A percentile compares a stretch with the other conserved stretches of the same genome.
These are phyloP conservation scores for Ceratitis capitata DNA, from an alignment of 1,140 invertebrate species.

Conservation along the genomic window DNA sequence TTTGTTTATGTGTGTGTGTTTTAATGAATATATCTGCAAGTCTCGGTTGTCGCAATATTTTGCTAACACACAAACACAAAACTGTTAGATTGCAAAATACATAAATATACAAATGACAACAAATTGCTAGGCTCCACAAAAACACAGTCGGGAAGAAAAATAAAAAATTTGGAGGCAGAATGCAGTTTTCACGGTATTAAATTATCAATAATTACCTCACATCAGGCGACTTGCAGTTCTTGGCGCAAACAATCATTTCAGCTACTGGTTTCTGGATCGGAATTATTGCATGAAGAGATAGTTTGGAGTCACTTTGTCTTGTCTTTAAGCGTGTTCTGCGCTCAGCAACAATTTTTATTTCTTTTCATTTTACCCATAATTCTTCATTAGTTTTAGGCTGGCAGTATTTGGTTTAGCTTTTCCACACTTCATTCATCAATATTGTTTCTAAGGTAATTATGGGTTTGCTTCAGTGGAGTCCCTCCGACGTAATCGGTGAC, in stretches of 20 bases:
- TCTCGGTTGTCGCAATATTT: not conserved
- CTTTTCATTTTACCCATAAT: too few relatives aligned
- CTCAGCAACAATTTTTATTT: too few relatives aligned
- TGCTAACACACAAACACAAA: not conserved
- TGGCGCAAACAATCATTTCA: not conserved
- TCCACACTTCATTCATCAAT: too few relatives aligned
- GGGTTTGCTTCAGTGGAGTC: too few relatives aligned
- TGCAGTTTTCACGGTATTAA: conserved; percentile 9
- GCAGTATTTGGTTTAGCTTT: too few relatives aligned
- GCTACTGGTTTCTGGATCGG: not conserved
- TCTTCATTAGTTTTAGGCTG: too few relatives aligned
- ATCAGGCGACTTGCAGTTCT: not conserved
- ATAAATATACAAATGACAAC: not conserved
- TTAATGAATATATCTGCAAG: not conserved
- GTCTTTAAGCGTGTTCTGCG: too few relatives aligned
- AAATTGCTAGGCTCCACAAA: not conserved
- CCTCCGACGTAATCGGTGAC: too few relatives aligned
- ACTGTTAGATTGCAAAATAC: not conserved
- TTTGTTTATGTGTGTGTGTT: not conserved
- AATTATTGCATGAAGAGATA: not conserved
- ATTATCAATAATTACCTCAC: not conserved
- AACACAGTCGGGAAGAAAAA: not conserved
- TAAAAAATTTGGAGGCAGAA: not conserved
- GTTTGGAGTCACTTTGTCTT: too few relatives aligned
- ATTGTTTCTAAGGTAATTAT: too few relatives aligned